phyloP scores from a whole-genome alignment of 2,797 vertebrate genomes.

The Clarias fuscus region DNA sequence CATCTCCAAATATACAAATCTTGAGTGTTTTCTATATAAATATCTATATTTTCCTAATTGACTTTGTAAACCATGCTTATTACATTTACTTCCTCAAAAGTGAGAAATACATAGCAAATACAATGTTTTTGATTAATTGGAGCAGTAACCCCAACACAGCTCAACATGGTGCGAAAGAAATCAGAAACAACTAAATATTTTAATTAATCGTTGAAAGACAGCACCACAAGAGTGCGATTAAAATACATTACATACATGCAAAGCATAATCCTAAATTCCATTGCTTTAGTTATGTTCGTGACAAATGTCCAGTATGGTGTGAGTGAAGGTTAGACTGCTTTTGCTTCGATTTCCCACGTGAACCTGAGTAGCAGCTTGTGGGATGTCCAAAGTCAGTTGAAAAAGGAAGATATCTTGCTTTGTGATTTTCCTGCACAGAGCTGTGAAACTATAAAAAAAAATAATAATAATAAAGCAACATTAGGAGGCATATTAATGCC shows the following conservation, averaged over 20 bases:
- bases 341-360: neutral
- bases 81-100: neutral
- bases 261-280: neutral
- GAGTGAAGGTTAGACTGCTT: neutral
- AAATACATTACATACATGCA: neutral
- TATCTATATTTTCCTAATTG: neutral
- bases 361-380: neutral
- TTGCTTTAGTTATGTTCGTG: neutral
- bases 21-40: neutral
- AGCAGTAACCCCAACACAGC: too few species aligned
- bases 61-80: neutral
- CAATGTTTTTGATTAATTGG: neutral
- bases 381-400: slow-evolving; percentile 40
- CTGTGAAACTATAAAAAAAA: slow-evolving; percentile 43
- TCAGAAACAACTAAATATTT: slow-evolving; percentile 21
- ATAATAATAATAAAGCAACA: neutral
- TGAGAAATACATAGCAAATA: neutral
- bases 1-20: neutral
- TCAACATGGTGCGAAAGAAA: neutral
- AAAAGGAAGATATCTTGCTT: slow-evolving; percentile 63
- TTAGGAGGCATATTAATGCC: neutral
- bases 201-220: slow-evolving; percentile 19
- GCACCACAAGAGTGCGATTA: neutral
- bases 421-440: slow-evolving; percentile 50
- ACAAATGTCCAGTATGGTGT: neutral